These are phyloP conservation scores for Cerastoderma edule DNA, from an alignment of 2,888 invertebrate species.

Conservation along the genomic window DNA sequence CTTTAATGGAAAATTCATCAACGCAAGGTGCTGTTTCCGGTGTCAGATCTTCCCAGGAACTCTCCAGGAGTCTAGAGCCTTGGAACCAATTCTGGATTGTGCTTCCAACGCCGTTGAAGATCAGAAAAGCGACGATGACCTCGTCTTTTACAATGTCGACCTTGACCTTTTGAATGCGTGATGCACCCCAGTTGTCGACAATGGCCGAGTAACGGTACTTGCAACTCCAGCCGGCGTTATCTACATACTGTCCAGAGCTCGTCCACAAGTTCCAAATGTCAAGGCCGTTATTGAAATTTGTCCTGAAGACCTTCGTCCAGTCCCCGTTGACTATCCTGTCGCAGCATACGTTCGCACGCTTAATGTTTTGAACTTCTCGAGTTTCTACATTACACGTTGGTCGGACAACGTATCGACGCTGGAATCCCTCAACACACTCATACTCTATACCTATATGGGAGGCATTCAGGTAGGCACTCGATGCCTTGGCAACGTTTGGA, in stretches of 20 bases:
- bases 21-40: background rate
- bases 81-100: constrained; percentile 4
- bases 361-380: background rate
- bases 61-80: constrained; percentile 1
- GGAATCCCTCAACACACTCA: background rate
- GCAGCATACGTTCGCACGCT: background rate
- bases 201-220: background rate
- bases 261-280: background rate
- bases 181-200: constrained; percentile 5
- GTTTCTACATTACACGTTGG: constrained; percentile 1
- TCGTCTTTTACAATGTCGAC: constrained; percentile 6
- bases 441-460: background rate
- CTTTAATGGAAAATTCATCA: background rate
- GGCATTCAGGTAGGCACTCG: background rate
- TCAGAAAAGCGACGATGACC: constrained; percentile 1
- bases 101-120: constrained; percentile 15
- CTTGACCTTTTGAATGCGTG: background rate
- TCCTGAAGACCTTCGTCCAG: background rate
- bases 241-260: background rate
- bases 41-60: constrained; percentile 14
- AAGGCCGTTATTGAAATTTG: background rate
- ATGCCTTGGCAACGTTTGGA: background rate
- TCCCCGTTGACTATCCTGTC: background rate
- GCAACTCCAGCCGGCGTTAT: background rate
- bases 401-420: background rate